A percentile compares a stretch with the other conserved stretches of the same genome.
phyloP scores from a whole-genome alignment of 2,113 vertebrate genomes.

The Casuarius casuarius region DNA sequence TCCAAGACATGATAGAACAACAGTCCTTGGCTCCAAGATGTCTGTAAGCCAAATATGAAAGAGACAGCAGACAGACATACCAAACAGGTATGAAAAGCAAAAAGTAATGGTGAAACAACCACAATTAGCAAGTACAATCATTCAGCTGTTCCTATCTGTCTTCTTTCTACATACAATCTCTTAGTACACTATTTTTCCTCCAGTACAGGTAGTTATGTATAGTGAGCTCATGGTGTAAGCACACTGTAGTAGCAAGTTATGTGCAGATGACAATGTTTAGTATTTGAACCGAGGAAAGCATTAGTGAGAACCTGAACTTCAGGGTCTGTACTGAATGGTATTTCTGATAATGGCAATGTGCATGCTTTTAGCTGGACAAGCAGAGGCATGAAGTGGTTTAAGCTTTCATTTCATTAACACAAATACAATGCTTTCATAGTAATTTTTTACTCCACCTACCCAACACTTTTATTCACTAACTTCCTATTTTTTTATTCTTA shows the following conservation, averaged over 20 bases:
- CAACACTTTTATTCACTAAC: not conserved
- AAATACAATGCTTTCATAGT: not conserved
- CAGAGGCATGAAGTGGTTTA: not conserved
- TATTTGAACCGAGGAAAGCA: not conserved
- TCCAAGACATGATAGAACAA: not conserved
- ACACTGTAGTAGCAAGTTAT: not conserved
- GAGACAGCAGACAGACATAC: not conserved
- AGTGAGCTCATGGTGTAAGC: not conserved
- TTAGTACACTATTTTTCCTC: not conserved
- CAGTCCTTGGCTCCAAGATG: not conserved
- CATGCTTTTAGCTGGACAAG: not conserved
- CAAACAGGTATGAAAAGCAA: not conserved
- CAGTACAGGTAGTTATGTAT: not conserved
- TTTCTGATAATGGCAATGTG: not conserved
- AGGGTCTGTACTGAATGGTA: fast-evolving
- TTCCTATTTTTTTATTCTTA: not conserved
- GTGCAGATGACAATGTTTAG: not conserved
- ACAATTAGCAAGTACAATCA: not conserved
- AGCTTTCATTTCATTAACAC: not conserved
- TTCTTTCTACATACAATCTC: not conserved
- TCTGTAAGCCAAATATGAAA: not conserved
- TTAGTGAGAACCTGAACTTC: not conserved
- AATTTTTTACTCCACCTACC: not conserved
- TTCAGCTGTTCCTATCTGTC: not conserved
- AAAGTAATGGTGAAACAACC: not conserved